These are phyloP conservation scores for Merops nubicus DNA, from an alignment of 2,113 vertebrate species.

Conservation along the genomic window DNA sequence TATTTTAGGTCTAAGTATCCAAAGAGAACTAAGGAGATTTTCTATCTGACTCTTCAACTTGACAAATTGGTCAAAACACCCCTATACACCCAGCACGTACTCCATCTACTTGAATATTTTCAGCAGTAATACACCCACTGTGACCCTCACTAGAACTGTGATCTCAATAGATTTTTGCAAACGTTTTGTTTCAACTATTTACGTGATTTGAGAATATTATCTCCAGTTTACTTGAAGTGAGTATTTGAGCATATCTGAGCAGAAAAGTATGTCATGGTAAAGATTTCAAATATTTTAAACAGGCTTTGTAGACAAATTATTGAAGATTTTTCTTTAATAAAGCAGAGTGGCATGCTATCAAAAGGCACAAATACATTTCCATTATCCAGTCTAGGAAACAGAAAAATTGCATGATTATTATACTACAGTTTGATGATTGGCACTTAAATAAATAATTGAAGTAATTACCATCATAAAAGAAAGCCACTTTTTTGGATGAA, in stretches of 20 bases:
- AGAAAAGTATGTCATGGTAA: constrained; percentile 26
- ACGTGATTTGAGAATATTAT: not conserved
- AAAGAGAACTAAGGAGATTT: not conserved
- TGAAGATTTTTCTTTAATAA: constrained; percentile 63
- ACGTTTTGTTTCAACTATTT: not conserved
- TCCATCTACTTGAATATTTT: not conserved
- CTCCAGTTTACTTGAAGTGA: not conserved
- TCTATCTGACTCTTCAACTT: constrained; percentile 38
- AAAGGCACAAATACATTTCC: constrained; percentile 80
- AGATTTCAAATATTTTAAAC: constrained; percentile 38
- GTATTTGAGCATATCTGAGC: constrained; percentile 15
- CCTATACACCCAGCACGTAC: not conserved
- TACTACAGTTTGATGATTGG: constrained; percentile 62
- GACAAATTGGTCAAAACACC: constrained; percentile 41
- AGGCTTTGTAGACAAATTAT: constrained; percentile 51
- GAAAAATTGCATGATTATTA: constrained; percentile 62
- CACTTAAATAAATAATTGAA: constrained; percentile 73
- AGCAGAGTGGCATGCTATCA: constrained; percentile 69
- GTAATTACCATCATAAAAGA: constrained; percentile 32
- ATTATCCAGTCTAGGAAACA: constrained; percentile 61
- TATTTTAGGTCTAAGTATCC: not conserved
- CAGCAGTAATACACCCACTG: not conserved
- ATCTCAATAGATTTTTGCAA: not conserved
- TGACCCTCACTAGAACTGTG: not conserved
- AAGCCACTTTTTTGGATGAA: constrained; percentile 45